phyloP scores from a whole-genome alignment of 2,888 invertebrate species.

The Callyntrura sp. region DNA sequence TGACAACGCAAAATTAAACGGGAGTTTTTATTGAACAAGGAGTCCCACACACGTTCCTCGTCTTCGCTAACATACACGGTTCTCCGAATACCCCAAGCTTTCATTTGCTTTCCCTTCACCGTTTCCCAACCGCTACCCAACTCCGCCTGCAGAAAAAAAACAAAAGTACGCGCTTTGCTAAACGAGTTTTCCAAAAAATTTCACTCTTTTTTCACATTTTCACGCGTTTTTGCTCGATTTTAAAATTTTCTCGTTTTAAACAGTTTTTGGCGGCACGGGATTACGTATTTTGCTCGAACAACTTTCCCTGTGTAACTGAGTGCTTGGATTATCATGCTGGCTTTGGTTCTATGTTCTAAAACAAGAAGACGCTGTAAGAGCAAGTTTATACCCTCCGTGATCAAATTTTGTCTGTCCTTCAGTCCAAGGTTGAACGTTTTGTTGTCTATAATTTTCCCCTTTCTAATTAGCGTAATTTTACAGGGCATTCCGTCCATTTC shows the following conservation, averaged over 20 bases:
- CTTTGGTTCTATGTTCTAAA: constrained; percentile 74
- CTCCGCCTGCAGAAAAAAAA: constrained; percentile 64
- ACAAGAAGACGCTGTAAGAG: constrained; percentile 79
- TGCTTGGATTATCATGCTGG: constrained; percentile 77
- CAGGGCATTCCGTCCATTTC: constrained; percentile 73
- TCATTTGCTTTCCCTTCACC: constrained; percentile 80
- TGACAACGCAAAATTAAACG: constrained; percentile 81
- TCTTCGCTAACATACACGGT: constrained; percentile 68
- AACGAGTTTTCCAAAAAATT: not conserved
- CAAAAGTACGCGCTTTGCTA: not conserved
- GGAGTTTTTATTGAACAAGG: constrained; percentile 78
- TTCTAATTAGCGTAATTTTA: constrained; percentile 63
- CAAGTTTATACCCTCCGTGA: constrained; percentile 79
- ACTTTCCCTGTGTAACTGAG: constrained; percentile 78
- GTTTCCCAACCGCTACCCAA: constrained; percentile 81
- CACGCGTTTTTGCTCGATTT: no score
- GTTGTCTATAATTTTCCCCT: constrained; percentile 70
- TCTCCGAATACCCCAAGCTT: constrained; percentile 81
- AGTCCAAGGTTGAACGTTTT: constrained; percentile 54
- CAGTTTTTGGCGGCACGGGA: not conserved
- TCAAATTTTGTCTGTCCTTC: constrained; percentile 75
- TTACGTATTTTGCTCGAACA: constrained; percentile 79
- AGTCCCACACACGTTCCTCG: constrained; percentile 80
- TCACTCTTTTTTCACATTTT: not conserved
- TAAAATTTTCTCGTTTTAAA: not conserved